A percentile compares a stretch with the other conserved stretches of the same genome.
Evolutionary conservation across 2,113 vertebrate species (phyloP).

Genomic region (Mesembrinibis cayennensis): DNA sequence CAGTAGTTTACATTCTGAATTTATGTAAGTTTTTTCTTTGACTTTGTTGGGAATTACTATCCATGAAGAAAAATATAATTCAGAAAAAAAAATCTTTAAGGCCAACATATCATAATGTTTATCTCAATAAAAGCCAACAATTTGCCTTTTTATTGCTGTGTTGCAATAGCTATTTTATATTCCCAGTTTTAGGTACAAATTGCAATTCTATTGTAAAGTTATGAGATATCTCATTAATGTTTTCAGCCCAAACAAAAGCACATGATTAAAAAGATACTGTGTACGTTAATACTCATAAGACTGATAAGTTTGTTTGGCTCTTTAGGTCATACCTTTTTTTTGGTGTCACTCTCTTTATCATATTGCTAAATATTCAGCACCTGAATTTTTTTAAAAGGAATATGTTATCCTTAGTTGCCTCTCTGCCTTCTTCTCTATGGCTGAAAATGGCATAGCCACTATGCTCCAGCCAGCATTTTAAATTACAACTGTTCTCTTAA

Average conservation of each 20-base stretch:
- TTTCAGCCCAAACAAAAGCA: neutral
- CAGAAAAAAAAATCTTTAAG: neutral
- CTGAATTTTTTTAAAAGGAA: neutral
- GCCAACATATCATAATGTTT: neutral
- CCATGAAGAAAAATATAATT: neutral
- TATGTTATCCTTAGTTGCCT: neutral
- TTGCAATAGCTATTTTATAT: neutral
- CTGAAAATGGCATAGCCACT: neutral
- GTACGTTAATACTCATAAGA: neutral
- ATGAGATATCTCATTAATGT: neutral
- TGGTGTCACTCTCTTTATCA: neutral
- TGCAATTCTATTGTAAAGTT: neutral
- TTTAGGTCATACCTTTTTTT: neutral
- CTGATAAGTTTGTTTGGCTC: neutral
- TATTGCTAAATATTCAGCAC: neutral
- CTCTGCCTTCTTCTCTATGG: neutral
- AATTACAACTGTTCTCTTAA: neutral
- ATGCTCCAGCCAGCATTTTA: neutral
- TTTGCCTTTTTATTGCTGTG: neutral
- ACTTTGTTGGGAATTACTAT: neutral
- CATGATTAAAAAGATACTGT: neutral
- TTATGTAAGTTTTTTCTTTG: neutral
- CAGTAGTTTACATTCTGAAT: neutral
- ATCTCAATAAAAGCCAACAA: neutral
- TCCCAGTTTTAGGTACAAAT: neutral